Base-by-base conservation (phyloP, 2,888 invertebrate genomes). In the Drosophila anomalata region DNA sequence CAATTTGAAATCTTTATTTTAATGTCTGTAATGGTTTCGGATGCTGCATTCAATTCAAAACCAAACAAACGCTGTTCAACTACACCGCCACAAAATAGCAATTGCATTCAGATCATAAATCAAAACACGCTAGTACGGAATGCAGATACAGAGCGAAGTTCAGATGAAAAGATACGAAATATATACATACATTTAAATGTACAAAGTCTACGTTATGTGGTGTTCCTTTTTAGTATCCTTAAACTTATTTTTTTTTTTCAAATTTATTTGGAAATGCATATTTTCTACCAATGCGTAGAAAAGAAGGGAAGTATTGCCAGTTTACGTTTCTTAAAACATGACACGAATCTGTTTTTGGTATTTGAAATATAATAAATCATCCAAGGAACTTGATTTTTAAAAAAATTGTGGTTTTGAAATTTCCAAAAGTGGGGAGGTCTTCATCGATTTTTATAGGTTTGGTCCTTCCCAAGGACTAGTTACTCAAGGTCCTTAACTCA, bases 151-250 rank as follows among this genome's bases (percentile, higher is more conserved):
- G 55, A 62, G 50, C 56, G 17, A 54, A 24, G 47, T 50, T 17
- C 3, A 55, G 50, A 62, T 46, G 68, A 74, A 48, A 71, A 72
- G 57, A 71, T 53, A 14, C 66, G 76, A 76, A 75, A 74, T 79
- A 80, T 80, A 77, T 78, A 75, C 73, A 57, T 77, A 78, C 70
- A 77, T 88, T 87, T 84, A 78, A 87, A 89, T 90, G 84, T 90
- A 87, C 73, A 89, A 75, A 71, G 71, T 68, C 84, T 87, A 76
- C 74, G 72, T 69, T 79, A 79, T 77, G 78, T 75, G 66, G 63
- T 59, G 66, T 78, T 76, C 76, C 63, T 75, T 76, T 70, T 48
- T 54, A 39, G 24, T 57, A 58, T 47, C 33, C 51, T 61, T 48
- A 50, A 46, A 17, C 46, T 20, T 22, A 2, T n/a, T 31, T 17